A percentile compares a stretch with the other conserved stretches of the same genome.
Conservation (phyloP, 2,888 invertebrate species). For the Cabera pusaria region DNA sequence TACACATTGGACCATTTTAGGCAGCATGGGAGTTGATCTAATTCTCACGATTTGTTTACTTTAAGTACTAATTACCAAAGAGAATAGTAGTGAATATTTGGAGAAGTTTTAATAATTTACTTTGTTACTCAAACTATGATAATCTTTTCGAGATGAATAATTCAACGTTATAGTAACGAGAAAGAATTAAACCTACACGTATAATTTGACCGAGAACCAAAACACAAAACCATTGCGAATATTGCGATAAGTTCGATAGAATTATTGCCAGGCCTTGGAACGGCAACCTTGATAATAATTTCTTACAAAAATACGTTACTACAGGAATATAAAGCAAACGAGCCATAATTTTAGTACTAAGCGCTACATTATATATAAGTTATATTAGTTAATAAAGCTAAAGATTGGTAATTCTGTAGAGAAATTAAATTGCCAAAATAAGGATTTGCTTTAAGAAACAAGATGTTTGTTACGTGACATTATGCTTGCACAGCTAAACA, state of each 20-base stretch:
- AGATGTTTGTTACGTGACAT: no score
- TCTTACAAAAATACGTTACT: slow-evolving; percentile 28
- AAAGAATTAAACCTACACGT: slow-evolving; percentile 32
- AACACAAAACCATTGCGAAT: slow-evolving; percentile 30
- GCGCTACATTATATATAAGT: no score
- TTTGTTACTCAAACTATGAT: no score
- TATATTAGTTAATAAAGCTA: no score
- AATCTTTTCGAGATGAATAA: no score
- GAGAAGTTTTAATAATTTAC: no score
- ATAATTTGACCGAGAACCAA: slow-evolving; percentile 42
- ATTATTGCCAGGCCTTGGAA: slow-evolving; percentile 39
- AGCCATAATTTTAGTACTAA: no score
- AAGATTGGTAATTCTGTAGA: no score
- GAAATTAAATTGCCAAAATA: no score
- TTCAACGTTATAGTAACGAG: slow-evolving; percentile 14
- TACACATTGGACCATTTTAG: slow-evolving; percentile 36
- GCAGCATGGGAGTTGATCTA: slow-evolving; percentile 38
- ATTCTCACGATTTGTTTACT: slow-evolving; percentile 35
- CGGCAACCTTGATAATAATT: slow-evolving; percentile 33
- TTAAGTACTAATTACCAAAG: slow-evolving; percentile 9
- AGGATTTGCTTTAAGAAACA: no score
- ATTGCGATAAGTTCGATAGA: slow-evolving; percentile 38
- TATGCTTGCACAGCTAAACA: no score
- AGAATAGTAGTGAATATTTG: slow-evolving; percentile 10
- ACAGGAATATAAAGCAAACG: no score